Evolutionary conservation across 2,113 vertebrate species (phyloP).

Genomic region (Antennarius striatus): DNA sequence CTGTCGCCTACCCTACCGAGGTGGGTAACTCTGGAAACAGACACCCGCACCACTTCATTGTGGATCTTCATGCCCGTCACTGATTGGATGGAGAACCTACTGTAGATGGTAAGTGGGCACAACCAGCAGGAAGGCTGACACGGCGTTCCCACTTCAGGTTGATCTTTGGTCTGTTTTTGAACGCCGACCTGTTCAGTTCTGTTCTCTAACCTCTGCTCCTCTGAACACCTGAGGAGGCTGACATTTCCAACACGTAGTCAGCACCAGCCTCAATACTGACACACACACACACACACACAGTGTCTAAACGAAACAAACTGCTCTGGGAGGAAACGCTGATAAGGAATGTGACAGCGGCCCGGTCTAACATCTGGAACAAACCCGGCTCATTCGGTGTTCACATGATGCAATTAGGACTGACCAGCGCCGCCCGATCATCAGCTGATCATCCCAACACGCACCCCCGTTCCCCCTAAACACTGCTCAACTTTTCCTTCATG

Average conservation of each 20-base stretch:
- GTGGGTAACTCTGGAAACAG: neutral
- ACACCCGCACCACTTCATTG: neutral
- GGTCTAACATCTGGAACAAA: slow-evolving; percentile 24
- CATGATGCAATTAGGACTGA: neutral
- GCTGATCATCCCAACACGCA: too few relatives aligned
- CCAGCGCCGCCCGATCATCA: too few relatives aligned
- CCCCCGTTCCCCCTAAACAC: too few relatives aligned
- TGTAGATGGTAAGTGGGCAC: neutral
- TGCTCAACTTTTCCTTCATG: too few relatives aligned
- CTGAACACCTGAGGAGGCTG: slow-evolving; percentile 14
- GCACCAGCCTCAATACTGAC: slow-evolving; percentile 15
- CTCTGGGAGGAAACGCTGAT: slow-evolving; percentile 31
- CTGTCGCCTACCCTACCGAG: neutral
- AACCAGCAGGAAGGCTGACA: neutral
- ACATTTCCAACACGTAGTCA: slow-evolving; percentile 51
- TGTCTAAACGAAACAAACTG: slow-evolving; percentile 18
- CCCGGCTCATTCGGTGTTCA: too few relatives aligned
- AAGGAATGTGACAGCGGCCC: slow-evolving; percentile 36
- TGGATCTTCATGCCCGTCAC: neutral
- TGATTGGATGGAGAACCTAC: neutral
- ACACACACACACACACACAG: slow-evolving; percentile 9
- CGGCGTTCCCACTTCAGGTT: neutral
- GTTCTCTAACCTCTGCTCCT: slow-evolving; percentile 9
- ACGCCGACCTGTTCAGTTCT: neutral
- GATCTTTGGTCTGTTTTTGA: neutral